phyloP scores from a whole-genome alignment of 2,113 vertebrate species.

The Campylomormyrus numenius region DNA sequence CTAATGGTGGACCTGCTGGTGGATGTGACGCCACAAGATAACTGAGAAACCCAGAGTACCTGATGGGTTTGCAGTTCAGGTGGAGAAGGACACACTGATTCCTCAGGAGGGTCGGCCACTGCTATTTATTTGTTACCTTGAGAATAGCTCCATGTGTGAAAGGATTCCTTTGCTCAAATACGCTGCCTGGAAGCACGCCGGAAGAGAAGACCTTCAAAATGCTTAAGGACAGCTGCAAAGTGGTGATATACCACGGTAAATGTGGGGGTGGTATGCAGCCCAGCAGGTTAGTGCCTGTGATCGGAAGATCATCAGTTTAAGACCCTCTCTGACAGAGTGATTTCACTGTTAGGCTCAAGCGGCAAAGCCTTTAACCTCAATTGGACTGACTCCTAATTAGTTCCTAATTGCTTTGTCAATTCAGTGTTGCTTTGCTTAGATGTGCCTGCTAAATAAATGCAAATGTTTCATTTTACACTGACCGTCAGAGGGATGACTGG shows the following conservation, averaged over 20 bases:
- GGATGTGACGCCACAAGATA: background rate
- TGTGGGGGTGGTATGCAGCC: background rate
- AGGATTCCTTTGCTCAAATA: background rate
- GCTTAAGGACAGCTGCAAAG: background rate
- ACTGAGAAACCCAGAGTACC: background rate
- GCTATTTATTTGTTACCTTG: too few species aligned
- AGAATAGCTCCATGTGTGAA: background rate
- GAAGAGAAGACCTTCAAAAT: background rate
- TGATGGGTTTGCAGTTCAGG: background rate
- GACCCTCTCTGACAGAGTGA: background rate
- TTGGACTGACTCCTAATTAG: background rate
- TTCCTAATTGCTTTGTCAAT: background rate
- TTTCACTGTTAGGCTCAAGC: background rate
- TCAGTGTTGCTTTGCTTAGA: background rate
- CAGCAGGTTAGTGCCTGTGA: background rate
- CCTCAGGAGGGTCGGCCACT: background rate
- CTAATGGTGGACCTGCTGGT: background rate
- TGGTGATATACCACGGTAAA: background rate
- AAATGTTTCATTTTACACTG: background rate
- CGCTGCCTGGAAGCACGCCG: background rate
- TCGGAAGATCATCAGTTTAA: background rate
- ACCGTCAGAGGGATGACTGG: background rate
- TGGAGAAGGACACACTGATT: background rate
- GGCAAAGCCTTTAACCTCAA: background rate
- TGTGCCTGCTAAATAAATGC: background rate